Evolutionary conservation across 2,888 invertebrate genomes (phyloP).

Genomic region (Ommatoiulus sabulosus): DNA sequence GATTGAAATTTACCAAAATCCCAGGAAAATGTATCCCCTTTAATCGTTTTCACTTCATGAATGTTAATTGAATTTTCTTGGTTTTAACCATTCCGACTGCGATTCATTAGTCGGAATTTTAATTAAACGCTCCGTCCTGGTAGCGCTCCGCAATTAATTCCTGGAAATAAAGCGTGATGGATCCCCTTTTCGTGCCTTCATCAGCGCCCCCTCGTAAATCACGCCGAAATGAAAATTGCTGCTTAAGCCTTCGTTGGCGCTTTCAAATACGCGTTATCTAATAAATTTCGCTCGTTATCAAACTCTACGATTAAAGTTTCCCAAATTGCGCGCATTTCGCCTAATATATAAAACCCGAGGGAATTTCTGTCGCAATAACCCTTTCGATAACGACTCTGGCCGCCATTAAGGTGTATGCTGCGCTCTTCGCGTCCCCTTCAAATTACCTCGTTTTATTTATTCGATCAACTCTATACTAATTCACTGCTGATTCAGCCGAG

Average conservation of each 20-base stretch:
- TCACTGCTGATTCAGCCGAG: not conserved
- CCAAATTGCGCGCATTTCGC: slow-evolving; percentile 6
- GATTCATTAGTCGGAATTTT: not conserved
- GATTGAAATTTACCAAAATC: too few relatives aligned
- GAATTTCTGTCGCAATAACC: slow-evolving; percentile 41
- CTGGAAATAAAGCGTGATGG: not conserved
- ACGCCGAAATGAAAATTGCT: not conserved
- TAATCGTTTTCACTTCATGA: not conserved
- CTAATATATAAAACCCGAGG: slow-evolving; percentile 1
- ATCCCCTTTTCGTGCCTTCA: not conserved
- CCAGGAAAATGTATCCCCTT: not conserved
- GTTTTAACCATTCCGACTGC: not conserved
- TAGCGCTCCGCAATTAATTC: not conserved
- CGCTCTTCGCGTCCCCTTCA: not conserved
- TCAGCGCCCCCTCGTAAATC: not conserved
- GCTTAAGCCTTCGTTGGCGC: not conserved
- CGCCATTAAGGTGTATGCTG: slow-evolving; percentile 35
- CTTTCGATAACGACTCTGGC: slow-evolving; percentile 14
- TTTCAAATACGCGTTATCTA: slow-evolving; percentile 15
- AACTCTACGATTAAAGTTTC: slow-evolving; percentile 15
- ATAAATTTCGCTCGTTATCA: slow-evolving; percentile 33
- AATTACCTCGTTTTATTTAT: slow-evolving; percentile 35
- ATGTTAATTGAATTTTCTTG: not conserved
- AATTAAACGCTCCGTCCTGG: not conserved
- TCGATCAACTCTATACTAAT: slow-evolving; percentile 24